Evolutionary conservation across 2,113 vertebrate genomes (phyloP).

Genomic region (Tylochromis polylepis): DNA sequence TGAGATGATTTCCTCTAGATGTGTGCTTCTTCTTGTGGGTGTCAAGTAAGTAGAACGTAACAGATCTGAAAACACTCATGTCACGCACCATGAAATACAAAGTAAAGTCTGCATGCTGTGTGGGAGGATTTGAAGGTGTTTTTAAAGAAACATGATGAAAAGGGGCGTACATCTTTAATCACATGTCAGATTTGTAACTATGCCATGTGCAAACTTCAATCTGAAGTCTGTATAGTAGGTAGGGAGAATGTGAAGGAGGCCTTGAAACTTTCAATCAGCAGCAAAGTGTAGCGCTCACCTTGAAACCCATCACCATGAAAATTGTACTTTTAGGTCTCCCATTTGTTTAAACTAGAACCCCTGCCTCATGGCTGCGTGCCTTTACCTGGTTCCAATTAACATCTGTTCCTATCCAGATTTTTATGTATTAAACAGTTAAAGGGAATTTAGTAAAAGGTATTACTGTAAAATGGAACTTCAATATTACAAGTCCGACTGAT

Average conservation of each 20-base stretch:
- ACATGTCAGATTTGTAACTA: neutral
- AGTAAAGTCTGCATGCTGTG: slow-evolving; percentile 2
- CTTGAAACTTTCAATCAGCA: neutral
- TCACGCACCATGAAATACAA: slow-evolving; percentile 12
- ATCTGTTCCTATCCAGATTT: neutral
- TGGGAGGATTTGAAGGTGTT: neutral
- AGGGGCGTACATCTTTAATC: neutral
- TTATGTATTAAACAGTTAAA: neutral
- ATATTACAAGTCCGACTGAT: neutral
- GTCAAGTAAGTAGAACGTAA: slow-evolving; percentile 29
- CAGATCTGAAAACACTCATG: slow-evolving; percentile 21
- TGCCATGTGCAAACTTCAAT: neutral
- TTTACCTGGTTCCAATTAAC: neutral
- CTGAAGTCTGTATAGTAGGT: neutral
- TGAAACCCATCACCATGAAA: neutral
- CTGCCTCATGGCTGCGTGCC: neutral
- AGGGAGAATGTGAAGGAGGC: neutral
- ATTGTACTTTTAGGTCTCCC: neutral
- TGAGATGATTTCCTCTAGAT: neutral
- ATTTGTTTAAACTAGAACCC: neutral
- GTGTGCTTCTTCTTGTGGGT: neutral
- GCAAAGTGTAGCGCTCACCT: neutral
- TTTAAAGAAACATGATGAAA: neutral
- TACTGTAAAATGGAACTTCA: neutral
- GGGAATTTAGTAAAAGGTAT: neutral